These are phyloP conservation scores for Sebastes trivittatus DNA, from an alignment of 2,797 vertebrate genomes.

Conservation along the genomic window DNA sequence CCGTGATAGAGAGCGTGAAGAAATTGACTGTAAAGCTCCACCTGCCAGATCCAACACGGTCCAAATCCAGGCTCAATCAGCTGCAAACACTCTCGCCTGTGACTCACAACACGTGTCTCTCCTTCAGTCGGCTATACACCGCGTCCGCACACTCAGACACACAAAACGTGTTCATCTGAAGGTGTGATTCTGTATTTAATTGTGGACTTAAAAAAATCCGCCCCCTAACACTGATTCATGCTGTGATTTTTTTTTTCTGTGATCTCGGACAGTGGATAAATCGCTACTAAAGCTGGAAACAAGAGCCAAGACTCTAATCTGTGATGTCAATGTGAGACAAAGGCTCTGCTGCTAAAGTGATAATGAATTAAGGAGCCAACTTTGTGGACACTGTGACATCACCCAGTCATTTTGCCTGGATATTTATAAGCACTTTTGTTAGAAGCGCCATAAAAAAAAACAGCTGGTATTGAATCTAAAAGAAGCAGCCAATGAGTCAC, in stretches of 20 bases:
- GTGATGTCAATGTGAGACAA: constrained; percentile 67
- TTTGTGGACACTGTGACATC: constrained; percentile 36
- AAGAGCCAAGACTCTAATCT: constrained; percentile 71
- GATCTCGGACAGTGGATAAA: constrained; percentile 59
- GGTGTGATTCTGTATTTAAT: constrained; percentile 37
- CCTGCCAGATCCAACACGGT: constrained; percentile 32
- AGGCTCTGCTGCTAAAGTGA: constrained; percentile 60
- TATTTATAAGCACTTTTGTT: constrained; percentile 23
- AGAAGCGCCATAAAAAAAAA: background rate
- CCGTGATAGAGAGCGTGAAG: constrained; percentile 25
- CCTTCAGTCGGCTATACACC: background rate
- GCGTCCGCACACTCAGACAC: background rate
- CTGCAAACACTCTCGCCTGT: constrained; percentile 12
- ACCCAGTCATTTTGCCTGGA: constrained; percentile 13
- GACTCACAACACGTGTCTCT: constrained; percentile 16
- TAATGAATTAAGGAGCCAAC: constrained; percentile 54
- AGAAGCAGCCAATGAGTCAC: background rate
- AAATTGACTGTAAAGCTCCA: constrained; percentile 44
- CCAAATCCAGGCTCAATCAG: constrained; percentile 46
- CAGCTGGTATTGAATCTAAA: background rate
- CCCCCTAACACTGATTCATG: constrained; percentile 21
- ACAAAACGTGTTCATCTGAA: background rate
- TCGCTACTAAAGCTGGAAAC: constrained; percentile 58
- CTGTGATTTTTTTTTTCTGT: constrained; percentile 23
- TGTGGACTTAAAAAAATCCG: constrained; percentile 19